phyloP scores from a whole-genome alignment of 1,140 invertebrate species.

The Arctopsyche grandis region DNA sequence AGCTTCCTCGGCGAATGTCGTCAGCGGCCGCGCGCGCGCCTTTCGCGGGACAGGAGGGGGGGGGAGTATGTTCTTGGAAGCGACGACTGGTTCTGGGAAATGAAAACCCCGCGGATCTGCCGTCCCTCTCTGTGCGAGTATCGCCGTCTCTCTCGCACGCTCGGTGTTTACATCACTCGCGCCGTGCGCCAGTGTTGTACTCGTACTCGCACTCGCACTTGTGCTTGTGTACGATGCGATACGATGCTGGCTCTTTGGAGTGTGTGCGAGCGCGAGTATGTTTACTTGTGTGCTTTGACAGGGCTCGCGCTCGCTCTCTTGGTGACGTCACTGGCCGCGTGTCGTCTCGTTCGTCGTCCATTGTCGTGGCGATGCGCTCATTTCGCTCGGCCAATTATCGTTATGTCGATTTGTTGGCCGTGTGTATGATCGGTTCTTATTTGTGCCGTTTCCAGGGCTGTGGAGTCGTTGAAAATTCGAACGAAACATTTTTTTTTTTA shows the following conservation, averaged over 20 bases:
- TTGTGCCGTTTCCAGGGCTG: too few species aligned
- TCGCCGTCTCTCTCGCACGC: neutral
- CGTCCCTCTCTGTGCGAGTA: neutral
- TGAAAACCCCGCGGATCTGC: conserved; percentile 31
- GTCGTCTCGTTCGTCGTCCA: too few species aligned
- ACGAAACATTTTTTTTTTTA: too few species aligned
- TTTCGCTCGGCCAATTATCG: too few species aligned
- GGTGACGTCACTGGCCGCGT: neutral
- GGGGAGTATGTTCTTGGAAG: conserved; percentile 48
- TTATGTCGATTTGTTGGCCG: too few species aligned
- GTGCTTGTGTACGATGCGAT: neutral
- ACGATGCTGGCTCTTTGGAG: neutral
- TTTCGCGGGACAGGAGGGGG: neutral
- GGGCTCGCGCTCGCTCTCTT: neutral
- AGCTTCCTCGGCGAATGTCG: neutral
- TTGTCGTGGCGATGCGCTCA: too few species aligned
- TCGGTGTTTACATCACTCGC: neutral
- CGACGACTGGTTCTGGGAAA: conserved; percentile 51
- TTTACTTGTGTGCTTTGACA: neutral
- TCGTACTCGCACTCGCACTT: neutral
- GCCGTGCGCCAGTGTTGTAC: neutral
- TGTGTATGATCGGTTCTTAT: too few species aligned
- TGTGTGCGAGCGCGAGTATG: neutral
- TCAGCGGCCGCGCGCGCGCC: neutral
- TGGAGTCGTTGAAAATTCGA: too few species aligned